phyloP scores from a whole-genome alignment of 2,113 vertebrate genomes.

The Oceanodroma tethys region DNA sequence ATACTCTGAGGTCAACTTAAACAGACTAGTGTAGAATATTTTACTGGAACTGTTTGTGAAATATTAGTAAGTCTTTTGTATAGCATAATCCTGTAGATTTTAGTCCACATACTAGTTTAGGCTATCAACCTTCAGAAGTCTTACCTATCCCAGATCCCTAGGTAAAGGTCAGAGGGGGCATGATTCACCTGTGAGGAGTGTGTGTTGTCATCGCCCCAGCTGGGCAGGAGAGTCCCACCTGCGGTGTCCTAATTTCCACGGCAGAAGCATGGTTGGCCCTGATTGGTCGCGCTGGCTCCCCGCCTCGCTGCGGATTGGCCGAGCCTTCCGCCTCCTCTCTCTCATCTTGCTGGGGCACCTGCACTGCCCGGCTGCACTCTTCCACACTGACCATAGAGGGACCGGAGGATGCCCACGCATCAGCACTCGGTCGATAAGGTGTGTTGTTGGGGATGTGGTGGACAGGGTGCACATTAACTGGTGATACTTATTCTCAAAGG shows the following conservation, averaged over 20 bases:
- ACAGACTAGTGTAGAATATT: neutral
- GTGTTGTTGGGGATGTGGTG: constrained; percentile 34
- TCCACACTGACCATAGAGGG: neutral
- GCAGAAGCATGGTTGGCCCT: neutral
- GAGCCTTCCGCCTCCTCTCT: neutral
- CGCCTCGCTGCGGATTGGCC: neutral
- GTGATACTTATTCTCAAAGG: neutral
- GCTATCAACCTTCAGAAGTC: neutral
- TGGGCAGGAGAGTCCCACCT: constrained; percentile 39
- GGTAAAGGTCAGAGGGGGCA: neutral
- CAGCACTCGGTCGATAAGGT: constrained; percentile 28
- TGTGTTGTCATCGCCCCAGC: neutral
- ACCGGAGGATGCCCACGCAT: neutral
- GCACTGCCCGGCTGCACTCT: neutral
- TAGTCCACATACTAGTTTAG: neutral
- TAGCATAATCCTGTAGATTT: neutral
- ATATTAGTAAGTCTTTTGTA: neutral
- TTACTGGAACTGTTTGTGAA: neutral
- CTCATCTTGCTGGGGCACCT: constrained; percentile 6
- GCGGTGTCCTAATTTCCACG: constrained; percentile 19
- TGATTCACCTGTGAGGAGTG: constrained; percentile 33
- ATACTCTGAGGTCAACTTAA: neutral
- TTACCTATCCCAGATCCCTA: neutral
- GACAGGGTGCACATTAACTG: neutral
- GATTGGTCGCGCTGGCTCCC: neutral